These are phyloP conservation scores for Epinephelus cyanopodus DNA, from an alignment of 2,113 vertebrate species.

Conservation along the genomic window DNA sequence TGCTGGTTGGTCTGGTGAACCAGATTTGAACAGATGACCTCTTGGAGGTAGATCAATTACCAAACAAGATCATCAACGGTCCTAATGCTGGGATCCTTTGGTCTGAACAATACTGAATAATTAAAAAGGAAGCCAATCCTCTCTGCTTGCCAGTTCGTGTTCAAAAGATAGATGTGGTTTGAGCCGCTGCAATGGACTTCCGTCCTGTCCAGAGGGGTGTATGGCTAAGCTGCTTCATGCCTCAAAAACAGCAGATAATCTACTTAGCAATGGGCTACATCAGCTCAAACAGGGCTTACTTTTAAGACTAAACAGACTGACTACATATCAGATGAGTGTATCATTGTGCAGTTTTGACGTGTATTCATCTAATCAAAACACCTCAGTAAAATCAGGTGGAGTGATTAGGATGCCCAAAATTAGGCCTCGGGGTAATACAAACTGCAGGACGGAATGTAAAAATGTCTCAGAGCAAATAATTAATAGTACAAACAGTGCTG, in stretches of 20 bases:
- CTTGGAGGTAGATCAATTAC: neutral
- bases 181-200: constrained; percentile 39
- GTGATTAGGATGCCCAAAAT: constrained; percentile 30
- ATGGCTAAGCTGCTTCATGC: constrained; percentile 55
- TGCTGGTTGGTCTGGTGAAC: neutral
- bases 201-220: constrained; percentile 63
- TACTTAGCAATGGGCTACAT: constrained; percentile 51
- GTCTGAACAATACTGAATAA: constrained; percentile 2
- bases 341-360: constrained; percentile 33
- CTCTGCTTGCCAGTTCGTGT: constrained; percentile 19
- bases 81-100: neutral
- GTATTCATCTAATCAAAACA: constrained; percentile 42
- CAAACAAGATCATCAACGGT: neutral
- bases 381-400: constrained; percentile 6
- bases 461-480: constrained; percentile 44
- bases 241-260: constrained; percentile 67
- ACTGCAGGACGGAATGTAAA: constrained; percentile 26
- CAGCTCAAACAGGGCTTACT: constrained; percentile 51
- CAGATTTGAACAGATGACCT: neutral
- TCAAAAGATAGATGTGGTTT: constrained; percentile 47
- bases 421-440: constrained; percentile 16
- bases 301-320: constrained; percentile 47
- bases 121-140: neutral
- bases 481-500: constrained; percentile 8
- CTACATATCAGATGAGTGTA: constrained; percentile 21